phyloP scores from a whole-genome alignment of 2,888 invertebrate genomes.

The Amiota mariae region DNA sequence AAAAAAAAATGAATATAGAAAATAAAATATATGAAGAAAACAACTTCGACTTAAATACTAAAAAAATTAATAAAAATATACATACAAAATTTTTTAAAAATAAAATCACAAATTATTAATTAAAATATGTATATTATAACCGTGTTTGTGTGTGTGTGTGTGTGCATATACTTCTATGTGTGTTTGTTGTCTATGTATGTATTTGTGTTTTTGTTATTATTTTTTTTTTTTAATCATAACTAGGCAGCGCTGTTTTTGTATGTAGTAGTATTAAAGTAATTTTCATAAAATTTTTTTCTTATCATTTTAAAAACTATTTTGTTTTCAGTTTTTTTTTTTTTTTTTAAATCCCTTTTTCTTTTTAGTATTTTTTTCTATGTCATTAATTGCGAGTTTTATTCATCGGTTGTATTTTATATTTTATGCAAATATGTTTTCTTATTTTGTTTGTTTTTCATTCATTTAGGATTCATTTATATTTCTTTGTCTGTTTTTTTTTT shows the following conservation, averaged over 20 bases:
- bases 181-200: neutral
- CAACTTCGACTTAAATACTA: slow-evolving; percentile 8
- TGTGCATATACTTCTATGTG: too few relatives aligned
- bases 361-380: slow-evolving; percentile 13
- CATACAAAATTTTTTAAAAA: slow-evolving; percentile 2
- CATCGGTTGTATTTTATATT: slow-evolving; percentile 14
- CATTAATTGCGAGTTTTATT: slow-evolving; percentile 1
- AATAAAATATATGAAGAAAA: neutral
- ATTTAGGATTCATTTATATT: slow-evolving; percentile 14
- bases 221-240: neutral
- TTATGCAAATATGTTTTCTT: slow-evolving; percentile 38
- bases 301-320: slow-evolving; percentile 30
- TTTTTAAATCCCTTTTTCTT: slow-evolving; percentile 28
- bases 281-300: slow-evolving; percentile 18
- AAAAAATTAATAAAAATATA: slow-evolving; percentile 5
- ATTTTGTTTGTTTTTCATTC: slow-evolving; percentile 8
- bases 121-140: neutral
- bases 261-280: slow-evolving; percentile 16
- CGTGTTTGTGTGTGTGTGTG: neutral
- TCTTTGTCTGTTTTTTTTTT: neutral
- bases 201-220: neutral
- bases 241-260: slow-evolving; percentile 29
- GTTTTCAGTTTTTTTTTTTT: slow-evolving; percentile 18
- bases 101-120: slow-evolving; percentile 30
- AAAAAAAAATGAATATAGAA: too few relatives aligned